These are phyloP conservation scores for Apodemus speciosus DNA, from an alignment of 2,113 vertebrate genomes.

Conservation along the genomic window DNA sequence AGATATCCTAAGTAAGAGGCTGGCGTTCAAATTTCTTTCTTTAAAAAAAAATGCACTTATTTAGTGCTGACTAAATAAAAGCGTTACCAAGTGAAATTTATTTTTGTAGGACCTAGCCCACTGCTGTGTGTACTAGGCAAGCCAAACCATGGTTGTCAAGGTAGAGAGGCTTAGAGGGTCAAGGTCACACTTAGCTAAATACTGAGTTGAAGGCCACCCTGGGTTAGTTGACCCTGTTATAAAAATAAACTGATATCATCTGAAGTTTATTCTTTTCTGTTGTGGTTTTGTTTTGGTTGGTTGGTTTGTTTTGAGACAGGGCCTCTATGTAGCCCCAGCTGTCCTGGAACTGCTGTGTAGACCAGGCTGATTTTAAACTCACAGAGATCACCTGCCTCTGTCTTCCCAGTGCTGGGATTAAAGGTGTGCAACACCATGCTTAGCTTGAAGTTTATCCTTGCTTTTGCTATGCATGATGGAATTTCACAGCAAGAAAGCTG, in stretches of 20 bases:
- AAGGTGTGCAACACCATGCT: background rate
- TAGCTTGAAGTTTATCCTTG: background rate
- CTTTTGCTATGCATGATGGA: background rate
- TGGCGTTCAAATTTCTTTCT: background rate
- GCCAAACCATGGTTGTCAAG: background rate
- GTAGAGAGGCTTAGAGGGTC: background rate
- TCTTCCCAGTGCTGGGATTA: background rate
- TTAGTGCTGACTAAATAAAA: background rate
- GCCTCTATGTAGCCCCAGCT: background rate
- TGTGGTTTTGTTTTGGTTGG: background rate
- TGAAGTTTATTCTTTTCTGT: background rate
- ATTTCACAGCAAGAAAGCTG: background rate
- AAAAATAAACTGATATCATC: background rate
- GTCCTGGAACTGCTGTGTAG: background rate
- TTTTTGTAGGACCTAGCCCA: background rate
- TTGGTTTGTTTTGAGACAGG: background rate
- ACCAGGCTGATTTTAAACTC: background rate
- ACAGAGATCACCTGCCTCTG: background rate
- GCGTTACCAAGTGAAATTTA: constrained; percentile 2
- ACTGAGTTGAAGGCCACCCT: background rate
- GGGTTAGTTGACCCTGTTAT: background rate
- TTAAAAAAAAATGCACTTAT: background rate
- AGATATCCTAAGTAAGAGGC: background rate
- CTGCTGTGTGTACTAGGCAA: too few species aligned
- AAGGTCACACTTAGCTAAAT: too few species aligned